These are phyloP conservation scores for Crematogaster levior DNA, from an alignment of 2,888 invertebrate species.

Conservation along the genomic window DNA sequence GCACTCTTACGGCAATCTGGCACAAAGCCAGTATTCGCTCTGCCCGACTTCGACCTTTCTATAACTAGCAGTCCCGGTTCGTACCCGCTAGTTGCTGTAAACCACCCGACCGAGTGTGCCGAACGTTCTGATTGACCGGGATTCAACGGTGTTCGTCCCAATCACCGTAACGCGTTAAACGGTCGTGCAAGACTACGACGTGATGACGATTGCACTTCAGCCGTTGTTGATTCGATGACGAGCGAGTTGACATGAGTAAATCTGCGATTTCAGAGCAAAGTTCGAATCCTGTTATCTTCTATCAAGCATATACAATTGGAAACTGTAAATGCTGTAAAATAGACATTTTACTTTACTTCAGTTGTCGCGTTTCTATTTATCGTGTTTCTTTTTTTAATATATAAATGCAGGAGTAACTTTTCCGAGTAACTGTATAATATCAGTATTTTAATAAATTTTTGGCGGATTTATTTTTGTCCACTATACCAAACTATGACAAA, in stretches of 20 bases:
- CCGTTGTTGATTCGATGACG: constrained; percentile 24
- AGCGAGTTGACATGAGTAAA: neutral
- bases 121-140: constrained; percentile 75
- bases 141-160: constrained; percentile 58
- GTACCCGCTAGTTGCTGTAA: constrained; percentile 72
- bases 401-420: too few species aligned
- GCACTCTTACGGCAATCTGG: constrained; percentile 79
- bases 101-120: constrained; percentile 70
- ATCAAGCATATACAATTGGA: too few species aligned
- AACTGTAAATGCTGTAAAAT: too few species aligned
- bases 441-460: too few species aligned
- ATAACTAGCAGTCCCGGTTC: constrained; percentile 67
- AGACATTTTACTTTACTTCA: too few species aligned
- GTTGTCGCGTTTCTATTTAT: too few species aligned
- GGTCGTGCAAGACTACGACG: constrained; percentile 32
- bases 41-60: constrained; percentile 62
- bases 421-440: too few species aligned
- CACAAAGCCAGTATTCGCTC: constrained; percentile 74
- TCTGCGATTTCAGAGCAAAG: neutral
- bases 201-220: constrained; percentile 31
- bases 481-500: neutral
- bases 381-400: too few species aligned
- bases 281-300: neutral
- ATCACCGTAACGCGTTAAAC: constrained; percentile 34
- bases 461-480: too few species aligned